phyloP scores from a whole-genome alignment of 2,888 invertebrate genomes.

The Cremastinae sp. region DNA sequence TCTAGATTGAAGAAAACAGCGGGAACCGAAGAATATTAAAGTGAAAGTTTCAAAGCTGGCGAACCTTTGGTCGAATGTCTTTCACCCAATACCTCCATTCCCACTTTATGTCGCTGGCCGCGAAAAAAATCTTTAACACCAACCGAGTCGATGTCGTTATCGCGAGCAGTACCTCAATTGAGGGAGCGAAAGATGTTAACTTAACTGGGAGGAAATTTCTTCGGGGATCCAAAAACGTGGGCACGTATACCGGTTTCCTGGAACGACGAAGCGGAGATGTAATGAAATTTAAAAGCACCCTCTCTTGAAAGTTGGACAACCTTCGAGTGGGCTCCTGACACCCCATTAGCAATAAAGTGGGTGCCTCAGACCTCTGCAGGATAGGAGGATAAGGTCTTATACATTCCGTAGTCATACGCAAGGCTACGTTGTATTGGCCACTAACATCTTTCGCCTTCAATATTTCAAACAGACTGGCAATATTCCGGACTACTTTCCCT shows the following conservation, averaged over 20 bases:
- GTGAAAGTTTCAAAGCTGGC: conserved; percentile 13
- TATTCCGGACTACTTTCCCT: conserved; percentile 16
- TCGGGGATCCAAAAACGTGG: conserved; percentile 72
- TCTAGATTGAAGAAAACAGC: conserved; percentile 25
- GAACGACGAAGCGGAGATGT: conserved; percentile 60
- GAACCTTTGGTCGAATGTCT: conserved; percentile 1
- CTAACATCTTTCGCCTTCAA: conserved; percentile 38
- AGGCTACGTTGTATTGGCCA: conserved; percentile 32
- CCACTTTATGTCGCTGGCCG: conserved; percentile 38
- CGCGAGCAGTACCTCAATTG: conserved; percentile 41
- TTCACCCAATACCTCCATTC: conserved; percentile 13
- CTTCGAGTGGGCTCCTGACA: conserved; percentile 67
- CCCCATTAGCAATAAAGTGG: conserved; percentile 76
- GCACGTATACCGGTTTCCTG: conserved; percentile 25
- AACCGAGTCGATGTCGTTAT: conserved; percentile 60
- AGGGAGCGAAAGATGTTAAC: conserved; percentile 58
- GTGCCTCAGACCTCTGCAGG: conserved; percentile 57
- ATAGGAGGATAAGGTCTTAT: conserved; percentile 4
- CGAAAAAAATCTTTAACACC: conserved; percentile 65
- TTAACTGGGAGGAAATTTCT: conserved; percentile 70
- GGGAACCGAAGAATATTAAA: conserved; percentile 13
- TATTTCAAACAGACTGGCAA: conserved; percentile 19
- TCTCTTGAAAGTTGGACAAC: conserved; percentile 68
- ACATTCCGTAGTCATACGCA: conserved; percentile 43
- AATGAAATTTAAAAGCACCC: conserved; percentile 76